Conservation (phyloP, 2,888 invertebrate genomes). For the Meghimatium bilineatum region DNA sequence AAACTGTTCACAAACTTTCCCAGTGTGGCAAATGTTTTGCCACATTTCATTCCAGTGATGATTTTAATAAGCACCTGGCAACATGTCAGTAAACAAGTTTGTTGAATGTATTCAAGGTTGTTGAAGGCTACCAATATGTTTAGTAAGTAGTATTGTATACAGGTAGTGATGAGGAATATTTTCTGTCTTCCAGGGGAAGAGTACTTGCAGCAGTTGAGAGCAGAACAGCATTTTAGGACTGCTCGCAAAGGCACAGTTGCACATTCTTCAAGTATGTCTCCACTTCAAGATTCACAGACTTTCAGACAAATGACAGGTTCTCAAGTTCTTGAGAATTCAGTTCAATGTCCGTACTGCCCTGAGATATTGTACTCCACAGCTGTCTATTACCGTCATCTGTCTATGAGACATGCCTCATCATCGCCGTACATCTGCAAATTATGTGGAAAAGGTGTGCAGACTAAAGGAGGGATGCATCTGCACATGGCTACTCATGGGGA, state of each 20-base stretch:
- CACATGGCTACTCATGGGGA: slow-evolving; percentile 38
- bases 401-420: background rate
- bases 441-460: slow-evolving; percentile 42
- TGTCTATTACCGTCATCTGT: slow-evolving; percentile 26
- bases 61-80: slow-evolving; percentile 29
- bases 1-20: slow-evolving; percentile 27
- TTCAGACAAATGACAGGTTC: background rate
- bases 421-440: slow-evolving; percentile 34
- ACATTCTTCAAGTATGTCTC: background rate
- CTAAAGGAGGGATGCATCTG: slow-evolving; percentile 24
- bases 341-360: slow-evolving; percentile 21
- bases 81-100: background rate
- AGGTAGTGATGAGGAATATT: slow-evolving; percentile 21
- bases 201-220: background rate
- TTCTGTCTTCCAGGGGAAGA: slow-evolving; percentile 35
- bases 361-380: background rate
- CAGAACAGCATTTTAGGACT: slow-evolving; percentile 10
- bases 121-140: background rate
- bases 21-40: slow-evolving; percentile 37
- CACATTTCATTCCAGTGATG: slow-evolving; percentile 2
- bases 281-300: background rate
- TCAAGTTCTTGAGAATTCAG: background rate
- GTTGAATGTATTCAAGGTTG: background rate
- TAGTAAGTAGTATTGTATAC: background rate
- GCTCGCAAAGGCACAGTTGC: background rate